These are phyloP conservation scores for Podarcis siculus DNA, from an alignment of 2,797 vertebrate species.

Conservation along the genomic window DNA sequence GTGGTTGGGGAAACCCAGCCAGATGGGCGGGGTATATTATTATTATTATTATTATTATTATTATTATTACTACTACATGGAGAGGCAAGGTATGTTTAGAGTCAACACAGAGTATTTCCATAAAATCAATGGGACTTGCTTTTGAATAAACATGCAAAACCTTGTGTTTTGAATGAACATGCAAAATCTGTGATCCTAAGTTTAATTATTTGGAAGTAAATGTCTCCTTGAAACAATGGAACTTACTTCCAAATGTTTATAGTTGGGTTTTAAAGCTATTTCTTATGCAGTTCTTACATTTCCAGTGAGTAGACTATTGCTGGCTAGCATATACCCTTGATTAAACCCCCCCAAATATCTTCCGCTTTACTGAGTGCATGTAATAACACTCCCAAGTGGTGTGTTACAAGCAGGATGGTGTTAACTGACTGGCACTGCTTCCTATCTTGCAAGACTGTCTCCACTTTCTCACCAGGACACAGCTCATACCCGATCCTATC, in stretches of 20 bases:
- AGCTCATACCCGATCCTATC: background rate
- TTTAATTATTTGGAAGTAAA: background rate
- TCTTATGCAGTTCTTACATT: background rate
- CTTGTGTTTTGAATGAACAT: background rate
- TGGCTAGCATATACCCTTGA: background rate
- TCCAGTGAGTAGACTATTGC: background rate
- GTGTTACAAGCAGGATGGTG: background rate
- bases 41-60: too few relatives aligned
- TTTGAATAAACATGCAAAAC: background rate
- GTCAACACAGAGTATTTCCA: background rate
- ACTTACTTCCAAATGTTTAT: background rate
- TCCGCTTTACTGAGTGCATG: background rate
- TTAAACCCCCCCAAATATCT: background rate
- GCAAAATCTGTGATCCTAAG: background rate
- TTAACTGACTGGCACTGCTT: background rate
- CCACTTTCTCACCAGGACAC: background rate
- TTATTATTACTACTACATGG: too few relatives aligned
- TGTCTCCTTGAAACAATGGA: background rate
- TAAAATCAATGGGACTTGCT: background rate
- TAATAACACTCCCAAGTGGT: background rate
- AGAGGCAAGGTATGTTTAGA: background rate
- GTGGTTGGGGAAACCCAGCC: too few relatives aligned
- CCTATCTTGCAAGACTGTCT: background rate
- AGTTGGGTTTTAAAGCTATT: background rate
- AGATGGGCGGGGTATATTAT: too few relatives aligned